A percentile compares a stretch with the other conserved stretches of the same genome.
phyloP scores from a whole-genome alignment of 2,797 vertebrate species.

The Huso huso region DNA sequence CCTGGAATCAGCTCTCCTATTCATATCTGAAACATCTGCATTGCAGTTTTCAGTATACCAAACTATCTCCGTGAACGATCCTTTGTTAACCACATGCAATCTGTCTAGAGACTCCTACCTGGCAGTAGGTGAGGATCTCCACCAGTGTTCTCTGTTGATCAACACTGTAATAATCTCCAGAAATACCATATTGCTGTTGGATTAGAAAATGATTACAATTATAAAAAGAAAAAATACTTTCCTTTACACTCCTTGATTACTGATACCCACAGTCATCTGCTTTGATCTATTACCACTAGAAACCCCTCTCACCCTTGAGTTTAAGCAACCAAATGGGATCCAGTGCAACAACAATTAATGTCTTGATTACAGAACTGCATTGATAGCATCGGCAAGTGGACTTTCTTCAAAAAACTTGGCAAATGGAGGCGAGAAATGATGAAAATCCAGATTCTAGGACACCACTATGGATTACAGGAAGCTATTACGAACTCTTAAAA shows the following conservation, averaged over 20 bases:
- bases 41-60: too few relatives aligned
- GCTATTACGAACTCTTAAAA: too few relatives aligned
- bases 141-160: constrained; percentile 35
- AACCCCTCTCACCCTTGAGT: not conserved
- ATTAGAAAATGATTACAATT: constrained; percentile 5
- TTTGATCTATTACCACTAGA: not conserved
- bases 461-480: too few relatives aligned
- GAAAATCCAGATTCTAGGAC: too few relatives aligned
- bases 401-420: too few relatives aligned
- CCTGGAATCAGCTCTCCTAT: too few relatives aligned
- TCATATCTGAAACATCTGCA: too few relatives aligned
- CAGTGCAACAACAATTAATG: not conserved
- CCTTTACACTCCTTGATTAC: not conserved
- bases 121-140: constrained; percentile 38
- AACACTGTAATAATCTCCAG: constrained; percentile 24
- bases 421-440: too few relatives aligned
- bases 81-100: not conserved
- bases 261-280: not conserved
- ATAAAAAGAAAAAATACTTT: too few relatives aligned
- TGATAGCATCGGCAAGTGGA: too few relatives aligned
- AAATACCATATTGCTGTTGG: constrained; percentile 13
- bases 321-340: not conserved
- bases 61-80: not conserved
- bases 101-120: constrained; percentile 21
- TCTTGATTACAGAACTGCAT: too few relatives aligned